Base-by-base conservation (phyloP, 2,113 vertebrate genomes). In the Calidris pygmaea region DNA sequence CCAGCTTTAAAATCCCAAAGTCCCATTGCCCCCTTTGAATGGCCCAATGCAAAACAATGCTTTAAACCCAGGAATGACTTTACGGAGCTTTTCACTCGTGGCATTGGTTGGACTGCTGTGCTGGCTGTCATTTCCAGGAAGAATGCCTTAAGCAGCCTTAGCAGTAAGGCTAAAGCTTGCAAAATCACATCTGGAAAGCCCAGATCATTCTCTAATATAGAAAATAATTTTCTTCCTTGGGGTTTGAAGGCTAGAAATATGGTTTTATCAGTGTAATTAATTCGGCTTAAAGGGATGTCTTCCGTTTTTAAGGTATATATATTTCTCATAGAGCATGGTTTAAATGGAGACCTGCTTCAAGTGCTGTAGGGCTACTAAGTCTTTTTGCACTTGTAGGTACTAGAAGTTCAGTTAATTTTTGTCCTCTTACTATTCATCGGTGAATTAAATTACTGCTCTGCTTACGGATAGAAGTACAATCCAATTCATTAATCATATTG, bases 401-500 rank as follows among this genome's bases (percentile, higher is more conserved):
- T 82, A 43, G 66, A 45, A 65, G 50, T 65, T 95, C 89, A 68
- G 63, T 90, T 95, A 91, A 88, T 95, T 97, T 96, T 93, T 91
- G 82, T 88, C 80, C 82, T 79, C 55, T 95, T 90, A 59, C 67
- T 93, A 81, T 81, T 95, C 84, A 74, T 74, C 84, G 88, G 91
- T 85, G 95, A 96, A 94, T 93, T 89, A 97, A 96, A 95, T 97
- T 91, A 94, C 89, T 60, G 81, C 71, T 96, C 85, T 91, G 66
- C 92, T 96, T 79, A 85, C 1, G 4, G 82, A 94, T 76, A 87
- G 68, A 93, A 65, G 77, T 52, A 85, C 70, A 90, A 92, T 79
- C 93, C 84, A 68, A 77, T 96, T 80, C 94, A 95, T 97, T 96
- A 97, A 97, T 97, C 95, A 95, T 76, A 93, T 58, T 66, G 85